Percentiles rank a stretch among this genome's conserved stretches.
Conservation (phyloP, 2,888 invertebrate genomes). For the Andrena marginata region DNA sequence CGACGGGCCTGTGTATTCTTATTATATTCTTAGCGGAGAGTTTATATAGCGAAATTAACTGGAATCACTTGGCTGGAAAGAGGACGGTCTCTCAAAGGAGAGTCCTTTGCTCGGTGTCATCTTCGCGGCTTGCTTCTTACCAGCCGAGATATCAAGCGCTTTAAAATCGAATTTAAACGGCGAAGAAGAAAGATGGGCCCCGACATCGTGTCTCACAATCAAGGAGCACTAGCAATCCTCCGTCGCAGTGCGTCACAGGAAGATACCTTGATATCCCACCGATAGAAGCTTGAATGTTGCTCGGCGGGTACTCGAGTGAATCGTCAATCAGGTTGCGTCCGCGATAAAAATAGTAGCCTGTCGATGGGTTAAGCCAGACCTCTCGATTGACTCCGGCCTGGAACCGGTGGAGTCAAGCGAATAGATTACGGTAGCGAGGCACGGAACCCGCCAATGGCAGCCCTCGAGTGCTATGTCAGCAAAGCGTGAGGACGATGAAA, state of each 20-base stretch:
- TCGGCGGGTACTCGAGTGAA: background rate
- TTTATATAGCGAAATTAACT: conserved; percentile 17
- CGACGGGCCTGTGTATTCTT: conserved; percentile 10
- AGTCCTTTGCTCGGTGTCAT: background rate
- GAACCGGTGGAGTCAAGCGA: conserved; percentile 42
- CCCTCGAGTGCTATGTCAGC: conserved; percentile 70
- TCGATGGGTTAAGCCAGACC: conserved; percentile 21
- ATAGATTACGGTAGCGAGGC: conserved; percentile 67
- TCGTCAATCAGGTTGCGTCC: background rate
- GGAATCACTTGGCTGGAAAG: conserved; percentile 5
- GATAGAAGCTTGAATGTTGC: no score
- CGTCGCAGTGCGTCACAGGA: no score
- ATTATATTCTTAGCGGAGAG: background rate
- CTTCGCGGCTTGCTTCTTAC: background rate
- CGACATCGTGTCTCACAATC: no score
- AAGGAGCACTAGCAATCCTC: no score
- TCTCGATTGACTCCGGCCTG: background rate
- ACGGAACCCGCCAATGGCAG: conserved; percentile 63
- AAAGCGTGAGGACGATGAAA: conserved; percentile 69
- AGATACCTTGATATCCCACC: no score
- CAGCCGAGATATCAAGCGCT: background rate
- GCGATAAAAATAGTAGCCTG: background rate
- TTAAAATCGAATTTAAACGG: background rate
- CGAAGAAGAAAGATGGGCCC: background rate
- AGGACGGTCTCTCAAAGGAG: background rate